Percentiles rank a stretch among this genome's conserved stretches.
phyloP scores from a whole-genome alignment of 2,113 vertebrate species.

The Podocnemis expansa region DNA sequence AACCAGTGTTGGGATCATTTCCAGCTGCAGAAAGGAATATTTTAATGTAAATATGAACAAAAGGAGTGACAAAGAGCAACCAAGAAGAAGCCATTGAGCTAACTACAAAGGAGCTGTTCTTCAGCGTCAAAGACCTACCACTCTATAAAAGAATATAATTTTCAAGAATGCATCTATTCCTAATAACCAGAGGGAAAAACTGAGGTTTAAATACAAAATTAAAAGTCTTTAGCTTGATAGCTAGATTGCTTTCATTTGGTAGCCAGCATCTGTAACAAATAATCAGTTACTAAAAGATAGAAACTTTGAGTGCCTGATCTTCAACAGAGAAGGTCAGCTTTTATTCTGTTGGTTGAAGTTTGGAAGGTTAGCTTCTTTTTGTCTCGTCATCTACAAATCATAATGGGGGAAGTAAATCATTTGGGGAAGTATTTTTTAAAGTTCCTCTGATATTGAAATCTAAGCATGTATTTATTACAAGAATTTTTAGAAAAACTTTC shows the following conservation, averaged over 20 bases:
- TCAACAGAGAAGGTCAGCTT: conserved; percentile 3
- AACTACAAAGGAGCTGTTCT: conserved; percentile 23
- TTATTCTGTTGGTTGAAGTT: background rate
- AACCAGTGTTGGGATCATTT: conserved; percentile 27
- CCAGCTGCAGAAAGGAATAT: conserved; percentile 35
- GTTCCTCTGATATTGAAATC: conserved; percentile 15
- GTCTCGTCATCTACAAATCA: background rate
- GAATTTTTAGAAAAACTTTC: background rate
- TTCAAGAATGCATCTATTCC: background rate
- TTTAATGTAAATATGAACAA: background rate
- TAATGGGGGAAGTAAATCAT: background rate
- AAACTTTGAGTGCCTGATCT: background rate
- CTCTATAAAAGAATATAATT: background rate
- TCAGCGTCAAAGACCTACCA: background rate
- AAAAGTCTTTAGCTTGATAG: background rate
- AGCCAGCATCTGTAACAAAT: background rate
- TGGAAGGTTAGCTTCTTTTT: background rate
- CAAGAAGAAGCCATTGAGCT: conserved; percentile 10
- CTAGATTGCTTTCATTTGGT: background rate
- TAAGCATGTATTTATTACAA: background rate
- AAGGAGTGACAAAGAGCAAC: conserved; percentile 16
- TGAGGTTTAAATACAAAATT: background rate
- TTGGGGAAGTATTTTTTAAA: conserved; percentile 18
- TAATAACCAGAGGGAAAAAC: background rate
- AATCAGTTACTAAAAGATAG: background rate